phyloP scores from a whole-genome alignment of 2,888 invertebrate genomes.

The Nymphalis c-album region DNA sequence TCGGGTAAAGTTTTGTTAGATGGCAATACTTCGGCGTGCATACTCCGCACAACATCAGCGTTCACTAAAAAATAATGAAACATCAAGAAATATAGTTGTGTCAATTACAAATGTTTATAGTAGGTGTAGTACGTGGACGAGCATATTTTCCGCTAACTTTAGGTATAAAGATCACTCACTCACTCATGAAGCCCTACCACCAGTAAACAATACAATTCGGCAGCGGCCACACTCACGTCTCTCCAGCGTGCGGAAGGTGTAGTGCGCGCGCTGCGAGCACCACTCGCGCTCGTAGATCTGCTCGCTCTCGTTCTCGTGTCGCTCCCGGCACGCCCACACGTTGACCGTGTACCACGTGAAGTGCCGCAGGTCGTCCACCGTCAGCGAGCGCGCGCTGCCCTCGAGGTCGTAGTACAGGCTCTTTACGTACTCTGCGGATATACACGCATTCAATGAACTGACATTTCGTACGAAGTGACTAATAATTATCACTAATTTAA shows the following conservation, averaged over 20 bases:
- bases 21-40: constrained; percentile 65
- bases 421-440: constrained; percentile 54
- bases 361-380: constrained; percentile 83
- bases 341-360: constrained; percentile 88
- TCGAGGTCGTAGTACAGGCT: constrained; percentile 72
- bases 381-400: constrained; percentile 66
- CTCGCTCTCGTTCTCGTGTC: constrained; percentile 77
- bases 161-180: too few species aligned
- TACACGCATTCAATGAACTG: neutral
- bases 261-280: constrained; percentile 76
- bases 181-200: too few species aligned
- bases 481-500: too few species aligned
- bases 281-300: constrained; percentile 60
- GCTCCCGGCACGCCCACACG: constrained; percentile 89
- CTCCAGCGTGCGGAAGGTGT: constrained; percentile 67
- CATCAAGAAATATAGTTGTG: too few species aligned
- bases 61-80: constrained; percentile 70
- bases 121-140: too few species aligned
- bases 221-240: constrained; percentile 48
- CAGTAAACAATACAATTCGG: too few species aligned
- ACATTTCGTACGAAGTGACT: too few species aligned
- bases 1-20: constrained; percentile 78
- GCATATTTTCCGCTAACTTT: too few species aligned
- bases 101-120: too few species aligned
- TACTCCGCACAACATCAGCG: constrained; percentile 84